phyloP scores from a whole-genome alignment of 2,113 vertebrate genomes.

The Hippolais icterina region DNA sequence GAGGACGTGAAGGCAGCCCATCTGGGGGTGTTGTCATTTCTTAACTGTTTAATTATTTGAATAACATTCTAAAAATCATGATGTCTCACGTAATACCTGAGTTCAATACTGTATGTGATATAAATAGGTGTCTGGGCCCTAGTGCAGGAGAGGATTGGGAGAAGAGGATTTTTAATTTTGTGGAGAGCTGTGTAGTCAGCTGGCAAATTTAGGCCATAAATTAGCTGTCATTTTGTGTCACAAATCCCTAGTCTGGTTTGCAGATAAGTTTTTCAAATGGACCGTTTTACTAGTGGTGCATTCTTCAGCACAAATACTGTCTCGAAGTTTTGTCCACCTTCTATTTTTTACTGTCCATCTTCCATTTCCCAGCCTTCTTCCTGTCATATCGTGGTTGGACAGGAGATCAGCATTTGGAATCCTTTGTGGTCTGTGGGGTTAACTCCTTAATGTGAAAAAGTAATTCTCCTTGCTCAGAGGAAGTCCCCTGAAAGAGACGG shows the following conservation, averaged over 20 bases:
- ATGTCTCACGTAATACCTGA: background rate
- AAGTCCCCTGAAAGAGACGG: background rate
- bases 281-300: background rate
- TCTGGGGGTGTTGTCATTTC: background rate
- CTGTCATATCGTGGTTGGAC: background rate
- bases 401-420: background rate
- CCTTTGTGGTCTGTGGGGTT: background rate
- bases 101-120: background rate
- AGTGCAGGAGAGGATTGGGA: background rate
- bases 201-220: conserved; percentile 54
- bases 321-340: background rate
- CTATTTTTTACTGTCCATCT: background rate
- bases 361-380: background rate
- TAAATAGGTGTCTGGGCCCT: background rate
- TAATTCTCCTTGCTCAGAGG: background rate
- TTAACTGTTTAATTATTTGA: background rate
- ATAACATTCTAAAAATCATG: background rate
- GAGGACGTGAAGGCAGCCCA: background rate
- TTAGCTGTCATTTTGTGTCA: background rate
- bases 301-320: background rate
- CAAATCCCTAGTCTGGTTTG: background rate
- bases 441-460: background rate
- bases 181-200: conserved; percentile 32
- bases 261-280: conserved; percentile 28
- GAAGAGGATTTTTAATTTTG: conserved; percentile 38